Evolutionary conservation across 2,888 invertebrate species (phyloP), one percentile per base, ranked within the genome.

Genomic region (Lathronympha strigana): DNA sequence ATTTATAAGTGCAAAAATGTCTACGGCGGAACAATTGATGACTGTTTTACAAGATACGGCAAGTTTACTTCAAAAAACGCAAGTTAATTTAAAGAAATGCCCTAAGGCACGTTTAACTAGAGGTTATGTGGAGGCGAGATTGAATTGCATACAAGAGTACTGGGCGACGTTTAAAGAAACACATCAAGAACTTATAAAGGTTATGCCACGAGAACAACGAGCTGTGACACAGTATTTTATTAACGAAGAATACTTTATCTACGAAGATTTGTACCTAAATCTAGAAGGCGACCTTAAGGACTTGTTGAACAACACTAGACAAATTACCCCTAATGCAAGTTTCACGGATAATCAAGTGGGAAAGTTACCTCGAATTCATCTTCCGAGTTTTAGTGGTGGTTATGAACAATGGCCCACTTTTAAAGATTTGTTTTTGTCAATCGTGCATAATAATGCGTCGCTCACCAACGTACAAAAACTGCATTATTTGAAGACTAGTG

Each of bases 401-500:
- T 60, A 60, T 23, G 55, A 61, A 49, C 50, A 61, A 19, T 66
- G 66, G 66, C 50, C 49, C 17, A 50, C 61, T 3, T 66, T 51
- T 33, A 49, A 49, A 11, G 66, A 66, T n/a, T 36, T 36, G 36
- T 36, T 36, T 36, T 36, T 36, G n/a, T 54, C 66, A 15, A 57
- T 68, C 21, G 62, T 69, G 4, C 69, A 67, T 33, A 54, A 66
- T n/a, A 66, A 62, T 25, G 19, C 36, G 8, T 38, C 66, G 1
- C 40, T 69, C 19, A 63, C 25, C 5, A 45, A 69, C 1, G 70
- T 71, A 25, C 71, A 72, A 57, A n/a, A n/a, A n/a, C n/a, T n/a
- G n/a, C n/a, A n/a, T n/a, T n/a, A n/a, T n/a, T n/a, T n/a, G n/a
- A n/a, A 36, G 36, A 36, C 36, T n/a, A 70, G 68, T 60, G 25